Conservation (phyloP, 2,797 vertebrate species). For the Xiphophorus birchmanni region DNA sequence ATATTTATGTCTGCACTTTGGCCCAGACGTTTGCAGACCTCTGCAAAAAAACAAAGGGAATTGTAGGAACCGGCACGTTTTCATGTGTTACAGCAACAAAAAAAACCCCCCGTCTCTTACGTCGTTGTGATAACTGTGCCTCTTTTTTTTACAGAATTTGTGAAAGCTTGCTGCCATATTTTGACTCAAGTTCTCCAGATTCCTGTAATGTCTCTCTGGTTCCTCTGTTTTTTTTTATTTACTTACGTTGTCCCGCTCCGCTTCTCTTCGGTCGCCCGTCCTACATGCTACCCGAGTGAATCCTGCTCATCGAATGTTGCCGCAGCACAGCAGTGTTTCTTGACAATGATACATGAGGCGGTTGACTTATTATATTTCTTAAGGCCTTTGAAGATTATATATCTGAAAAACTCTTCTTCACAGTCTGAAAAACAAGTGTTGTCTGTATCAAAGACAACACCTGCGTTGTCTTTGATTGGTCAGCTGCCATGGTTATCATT, state of each 20-base stretch:
- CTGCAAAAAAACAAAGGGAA: constrained; percentile 1
- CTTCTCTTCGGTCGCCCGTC: constrained; percentile 29
- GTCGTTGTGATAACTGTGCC: constrained; percentile 69
- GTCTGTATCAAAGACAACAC: neutral
- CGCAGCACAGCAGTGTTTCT: constrained; percentile 48
- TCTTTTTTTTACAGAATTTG: constrained; percentile 83
- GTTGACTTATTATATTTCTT: constrained; percentile 59
- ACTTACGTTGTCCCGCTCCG: constrained; percentile 27
- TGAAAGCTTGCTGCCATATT: constrained; percentile 74
- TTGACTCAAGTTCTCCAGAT: constrained; percentile 77
- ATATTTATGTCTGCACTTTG: constrained; percentile 7
- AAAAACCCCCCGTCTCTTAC: neutral
- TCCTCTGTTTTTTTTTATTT: constrained; percentile 49
- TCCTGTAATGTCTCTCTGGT: constrained; percentile 77
- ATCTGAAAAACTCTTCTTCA: too few species aligned
- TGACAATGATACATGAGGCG: constrained; percentile 70
- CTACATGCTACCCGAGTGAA: constrained; percentile 50
- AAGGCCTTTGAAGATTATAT: neutral
- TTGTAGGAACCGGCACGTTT: neutral
- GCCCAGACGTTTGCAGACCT: constrained; percentile 2
- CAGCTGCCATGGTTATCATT: constrained; percentile 77
- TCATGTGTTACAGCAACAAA: neutral
- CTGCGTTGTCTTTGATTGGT: constrained; percentile 47
- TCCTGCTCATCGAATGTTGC: constrained; percentile 28
- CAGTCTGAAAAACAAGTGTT: neutral